These are phyloP conservation scores for Spodoptera picta DNA, from an alignment of 2,888 invertebrate species.

Conservation along the genomic window DNA sequence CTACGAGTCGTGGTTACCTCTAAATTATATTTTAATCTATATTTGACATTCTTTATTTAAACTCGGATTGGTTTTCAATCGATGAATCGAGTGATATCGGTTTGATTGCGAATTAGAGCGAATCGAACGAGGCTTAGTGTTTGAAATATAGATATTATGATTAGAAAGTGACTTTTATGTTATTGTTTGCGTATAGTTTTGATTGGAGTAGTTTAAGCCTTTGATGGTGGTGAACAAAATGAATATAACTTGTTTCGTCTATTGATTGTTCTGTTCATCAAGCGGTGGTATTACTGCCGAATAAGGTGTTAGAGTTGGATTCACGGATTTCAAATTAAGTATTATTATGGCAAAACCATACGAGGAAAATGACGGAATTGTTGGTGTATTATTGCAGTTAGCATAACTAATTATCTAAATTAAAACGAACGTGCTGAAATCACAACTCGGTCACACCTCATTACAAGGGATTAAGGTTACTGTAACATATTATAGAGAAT, in stretches of 20 bases:
- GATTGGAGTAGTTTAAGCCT: conserved; percentile 15
- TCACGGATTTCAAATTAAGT: too few species aligned
- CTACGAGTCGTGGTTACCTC: conserved; percentile 19
- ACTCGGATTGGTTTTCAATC: conserved; percentile 36
- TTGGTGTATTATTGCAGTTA: too few species aligned
- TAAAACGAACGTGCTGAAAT: too few species aligned
- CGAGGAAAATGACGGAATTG: too few species aligned
- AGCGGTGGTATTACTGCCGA: too few species aligned
- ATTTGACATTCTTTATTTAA: conserved; percentile 22
- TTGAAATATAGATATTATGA: conserved; percentile 33
- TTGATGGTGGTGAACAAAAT: not conserved
- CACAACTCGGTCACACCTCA: too few species aligned
- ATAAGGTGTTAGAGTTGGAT: too few species aligned
- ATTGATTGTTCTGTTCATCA: too few species aligned
- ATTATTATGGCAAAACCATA: too few species aligned
- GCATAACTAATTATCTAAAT: too few species aligned
- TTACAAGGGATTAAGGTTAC: too few species aligned
- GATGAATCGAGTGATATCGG: conserved; percentile 40
- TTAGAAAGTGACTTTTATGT: conserved; percentile 48
- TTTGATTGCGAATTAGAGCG: conserved; percentile 45
- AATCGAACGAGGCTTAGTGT: conserved; percentile 34
- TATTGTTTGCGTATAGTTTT: conserved; percentile 17
- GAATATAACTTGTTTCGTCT: conserved; percentile 7
- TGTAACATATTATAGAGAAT: too few species aligned
- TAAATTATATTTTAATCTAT: conserved; percentile 41